A percentile compares a stretch with the other conserved stretches of the same genome.
These are phyloP conservation scores for Coregonus clupeaformis DNA, from an alignment of 2,113 vertebrate species.

Conservation along the genomic window DNA sequence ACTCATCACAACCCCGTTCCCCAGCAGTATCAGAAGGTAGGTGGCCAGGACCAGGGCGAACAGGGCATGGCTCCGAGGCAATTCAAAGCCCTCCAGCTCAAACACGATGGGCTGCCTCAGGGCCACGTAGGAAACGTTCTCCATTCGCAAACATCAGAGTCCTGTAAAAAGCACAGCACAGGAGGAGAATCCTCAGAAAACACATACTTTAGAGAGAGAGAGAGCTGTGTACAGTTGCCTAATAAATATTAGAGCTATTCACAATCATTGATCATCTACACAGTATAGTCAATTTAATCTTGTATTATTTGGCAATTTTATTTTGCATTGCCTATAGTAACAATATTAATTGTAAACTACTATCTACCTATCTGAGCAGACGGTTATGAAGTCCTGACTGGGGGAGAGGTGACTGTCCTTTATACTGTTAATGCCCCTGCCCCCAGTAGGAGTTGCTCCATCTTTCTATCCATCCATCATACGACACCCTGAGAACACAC, in stretches of 20 bases:
- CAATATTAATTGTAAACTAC: neutral
- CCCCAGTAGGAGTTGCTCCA: neutral
- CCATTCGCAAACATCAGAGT: conserved; percentile 30
- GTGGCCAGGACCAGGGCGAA: conserved; percentile 50
- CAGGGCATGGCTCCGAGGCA: conserved; percentile 39
- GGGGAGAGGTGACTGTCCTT: neutral
- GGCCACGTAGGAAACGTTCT: conserved; percentile 36
- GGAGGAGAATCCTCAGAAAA: neutral
- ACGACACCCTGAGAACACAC: neutral
- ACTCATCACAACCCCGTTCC: conserved; percentile 43
- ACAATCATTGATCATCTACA: neutral
- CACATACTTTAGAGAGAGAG: neutral
- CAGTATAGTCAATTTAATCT: too few species aligned
- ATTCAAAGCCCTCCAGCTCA: conserved; percentile 54
- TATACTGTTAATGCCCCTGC: neutral
- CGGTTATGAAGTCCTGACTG: neutral
- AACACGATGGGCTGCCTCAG: conserved; percentile 56
- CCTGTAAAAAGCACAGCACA: conserved; percentile 18
- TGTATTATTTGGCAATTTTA: neutral
- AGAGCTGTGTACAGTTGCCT: neutral
- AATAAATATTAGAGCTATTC: neutral
- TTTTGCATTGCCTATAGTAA: neutral
- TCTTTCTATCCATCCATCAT: neutral
- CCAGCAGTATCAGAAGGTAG: conserved; percentile 44
- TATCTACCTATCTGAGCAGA: neutral